phyloP scores from a whole-genome alignment of 2,888 invertebrate genomes.

The Caradrina clavipalpis region DNA sequence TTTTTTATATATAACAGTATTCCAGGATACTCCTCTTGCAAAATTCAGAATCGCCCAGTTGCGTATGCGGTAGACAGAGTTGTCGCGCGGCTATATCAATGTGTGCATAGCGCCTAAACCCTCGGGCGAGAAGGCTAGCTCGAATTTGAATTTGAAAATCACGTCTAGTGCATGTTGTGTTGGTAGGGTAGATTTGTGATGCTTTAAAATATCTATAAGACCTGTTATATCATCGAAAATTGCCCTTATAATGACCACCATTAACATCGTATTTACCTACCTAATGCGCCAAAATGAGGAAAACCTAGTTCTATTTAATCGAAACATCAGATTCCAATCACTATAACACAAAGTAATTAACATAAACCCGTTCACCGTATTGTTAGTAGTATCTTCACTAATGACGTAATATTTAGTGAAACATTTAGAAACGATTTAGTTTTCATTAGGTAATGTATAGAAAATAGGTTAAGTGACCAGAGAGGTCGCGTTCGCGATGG shows the following conservation, averaged over 20 bases:
- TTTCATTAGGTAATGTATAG: conserved; percentile 41
- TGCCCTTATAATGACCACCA: not conserved
- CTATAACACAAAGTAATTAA: conserved; percentile 24
- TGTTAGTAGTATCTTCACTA: conserved; percentile 24
- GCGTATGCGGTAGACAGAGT: too few species aligned
- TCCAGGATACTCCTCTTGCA: too few species aligned
- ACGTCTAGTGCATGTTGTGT: too few species aligned
- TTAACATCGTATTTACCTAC: not conserved
- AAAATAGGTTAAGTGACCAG: conserved; percentile 45
- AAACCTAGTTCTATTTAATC: not conserved
- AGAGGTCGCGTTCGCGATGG: conserved; percentile 34
- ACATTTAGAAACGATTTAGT: conserved; percentile 53
- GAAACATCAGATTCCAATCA: conserved; percentile 1
- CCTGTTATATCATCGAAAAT: too few species aligned
- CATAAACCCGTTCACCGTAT: conserved; percentile 10
- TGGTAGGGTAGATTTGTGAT: too few species aligned
- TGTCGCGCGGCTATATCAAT: too few species aligned
- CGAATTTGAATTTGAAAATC: too few species aligned
- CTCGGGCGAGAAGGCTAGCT: too few species aligned
- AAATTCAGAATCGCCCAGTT: too few species aligned
- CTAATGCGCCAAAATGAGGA: not conserved
- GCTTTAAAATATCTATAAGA: too few species aligned
- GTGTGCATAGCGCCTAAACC: too few species aligned
- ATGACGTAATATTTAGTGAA: conserved; percentile 33
- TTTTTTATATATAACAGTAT: too few species aligned